These are phyloP conservation scores for Tenualosa ilisha DNA, from an alignment of 2,797 vertebrate genomes.

Conservation along the genomic window DNA sequence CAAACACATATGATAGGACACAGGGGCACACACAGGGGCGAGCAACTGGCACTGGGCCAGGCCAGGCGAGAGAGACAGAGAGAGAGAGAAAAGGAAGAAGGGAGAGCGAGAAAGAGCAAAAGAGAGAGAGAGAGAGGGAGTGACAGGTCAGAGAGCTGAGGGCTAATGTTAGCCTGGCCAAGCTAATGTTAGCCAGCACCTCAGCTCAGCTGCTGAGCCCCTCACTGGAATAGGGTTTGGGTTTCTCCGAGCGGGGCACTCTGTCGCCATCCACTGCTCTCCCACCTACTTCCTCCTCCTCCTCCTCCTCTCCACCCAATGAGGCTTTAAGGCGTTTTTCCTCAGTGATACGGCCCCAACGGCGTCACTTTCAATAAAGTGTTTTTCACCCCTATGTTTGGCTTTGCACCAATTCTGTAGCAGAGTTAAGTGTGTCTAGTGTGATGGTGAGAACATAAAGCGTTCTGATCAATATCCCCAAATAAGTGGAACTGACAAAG, in stretches of 20 bases:
- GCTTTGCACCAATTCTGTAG: background rate
- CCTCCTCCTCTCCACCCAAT: background rate
- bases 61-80: too few species aligned
- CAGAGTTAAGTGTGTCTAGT: background rate
- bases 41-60: conserved; percentile 15
- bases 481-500: background rate
- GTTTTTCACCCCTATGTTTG: background rate
- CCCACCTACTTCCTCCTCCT: background rate
- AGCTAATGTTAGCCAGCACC: conserved; percentile 33
- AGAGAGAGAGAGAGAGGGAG: background rate
- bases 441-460: background rate
- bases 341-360: background rate
- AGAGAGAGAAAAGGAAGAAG: background rate
- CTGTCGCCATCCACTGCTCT: background rate
- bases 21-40: conserved; percentile 43
- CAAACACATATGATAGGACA: conserved; percentile 68
- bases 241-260: conserved; percentile 63
- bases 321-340: background rate
- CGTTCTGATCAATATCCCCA: background rate
- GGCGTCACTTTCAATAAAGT: background rate
- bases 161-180: conserved; percentile 74
- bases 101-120: background rate
- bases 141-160: conserved; percentile 39
- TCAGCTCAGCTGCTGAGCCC: conserved; percentile 66
- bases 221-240: conserved; percentile 66